Evolutionary conservation across 2,797 vertebrate species (phyloP).

Genomic region (Cygnus olor): DNA sequence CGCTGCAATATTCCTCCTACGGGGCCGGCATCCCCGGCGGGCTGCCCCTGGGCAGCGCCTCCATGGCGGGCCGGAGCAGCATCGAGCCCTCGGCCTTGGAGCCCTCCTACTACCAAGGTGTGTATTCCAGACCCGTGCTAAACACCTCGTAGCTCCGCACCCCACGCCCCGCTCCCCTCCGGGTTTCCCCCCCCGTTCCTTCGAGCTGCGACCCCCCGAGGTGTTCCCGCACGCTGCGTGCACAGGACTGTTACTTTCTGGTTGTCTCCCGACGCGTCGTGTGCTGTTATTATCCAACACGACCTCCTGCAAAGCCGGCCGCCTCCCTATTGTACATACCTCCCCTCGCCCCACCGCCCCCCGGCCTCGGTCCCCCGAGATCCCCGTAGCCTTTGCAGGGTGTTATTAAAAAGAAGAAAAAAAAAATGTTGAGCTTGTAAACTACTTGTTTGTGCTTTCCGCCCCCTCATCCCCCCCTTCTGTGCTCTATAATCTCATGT

Average conservation of each 20-base stretch:
- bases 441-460: constrained; percentile 79
- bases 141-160: constrained; percentile 91
- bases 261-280: constrained; percentile 76
- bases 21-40: constrained; percentile 83
- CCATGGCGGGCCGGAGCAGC: constrained; percentile 84
- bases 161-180: neutral
- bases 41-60: constrained; percentile 81
- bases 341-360: neutral
- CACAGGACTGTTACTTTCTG: constrained; percentile 89
- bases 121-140: constrained; percentile 95
- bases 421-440: constrained; percentile 79
- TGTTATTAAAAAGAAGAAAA: constrained; percentile 80
- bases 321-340: constrained; percentile 39
- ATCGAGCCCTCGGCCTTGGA: constrained; percentile 92
- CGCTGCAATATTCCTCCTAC: constrained; percentile 92
- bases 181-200: neutral
- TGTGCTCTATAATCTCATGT: constrained; percentile 71
- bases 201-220: constrained; percentile 46
- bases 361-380: constrained; percentile 49
- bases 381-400: constrained; percentile 70
- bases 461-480: constrained; percentile 11
- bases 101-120: constrained; percentile 97
- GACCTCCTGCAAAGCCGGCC: constrained; percentile 56
- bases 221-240: constrained; percentile 79
- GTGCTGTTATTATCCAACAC: constrained; percentile 63